Evolutionary conservation across 1,140 invertebrate genomes (phyloP).

Genomic region (Brachionus plicatilis): DNA sequence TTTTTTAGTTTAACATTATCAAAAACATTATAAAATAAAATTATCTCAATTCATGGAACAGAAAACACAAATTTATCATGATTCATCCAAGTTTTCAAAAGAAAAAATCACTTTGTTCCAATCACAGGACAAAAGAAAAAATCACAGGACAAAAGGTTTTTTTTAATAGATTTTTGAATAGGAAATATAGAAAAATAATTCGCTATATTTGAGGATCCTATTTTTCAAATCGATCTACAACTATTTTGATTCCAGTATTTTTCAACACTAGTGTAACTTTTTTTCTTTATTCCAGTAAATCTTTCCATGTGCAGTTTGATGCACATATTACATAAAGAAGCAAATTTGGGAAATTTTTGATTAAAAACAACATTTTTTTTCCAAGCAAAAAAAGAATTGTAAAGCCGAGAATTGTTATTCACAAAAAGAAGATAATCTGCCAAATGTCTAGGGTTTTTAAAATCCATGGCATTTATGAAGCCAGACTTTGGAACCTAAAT

Average conservation of each 20-base stretch:
- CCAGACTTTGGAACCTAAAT: not conserved
- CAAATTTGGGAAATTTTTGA: not conserved
- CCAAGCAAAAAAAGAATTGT: constrained; percentile 11
- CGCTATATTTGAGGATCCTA: too few relatives aligned
- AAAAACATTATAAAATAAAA: too few relatives aligned
- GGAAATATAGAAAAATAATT: too few relatives aligned
- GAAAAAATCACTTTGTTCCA: too few relatives aligned
- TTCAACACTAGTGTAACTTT: not conserved
- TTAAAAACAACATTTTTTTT: constrained; percentile 3
- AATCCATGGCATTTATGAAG: constrained; percentile 41
- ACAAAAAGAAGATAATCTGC: constrained; percentile 41
- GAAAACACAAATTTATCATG: too few relatives aligned
- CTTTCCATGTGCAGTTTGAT: not conserved
- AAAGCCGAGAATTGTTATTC: not conserved
- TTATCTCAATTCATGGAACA: too few relatives aligned
- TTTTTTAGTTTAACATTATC: too few relatives aligned
- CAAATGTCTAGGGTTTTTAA: constrained; percentile 33
- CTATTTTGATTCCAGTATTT: not conserved
- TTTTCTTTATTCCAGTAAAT: not conserved
- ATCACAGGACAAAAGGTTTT: too few relatives aligned
- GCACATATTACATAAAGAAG: not conserved
- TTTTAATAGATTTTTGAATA: too few relatives aligned
- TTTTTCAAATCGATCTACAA: not conserved
- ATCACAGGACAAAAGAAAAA: too few relatives aligned
- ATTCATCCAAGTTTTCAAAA: too few relatives aligned